Conservation (phyloP, 2,888 invertebrate species). For the Geophilus truncorum region DNA sequence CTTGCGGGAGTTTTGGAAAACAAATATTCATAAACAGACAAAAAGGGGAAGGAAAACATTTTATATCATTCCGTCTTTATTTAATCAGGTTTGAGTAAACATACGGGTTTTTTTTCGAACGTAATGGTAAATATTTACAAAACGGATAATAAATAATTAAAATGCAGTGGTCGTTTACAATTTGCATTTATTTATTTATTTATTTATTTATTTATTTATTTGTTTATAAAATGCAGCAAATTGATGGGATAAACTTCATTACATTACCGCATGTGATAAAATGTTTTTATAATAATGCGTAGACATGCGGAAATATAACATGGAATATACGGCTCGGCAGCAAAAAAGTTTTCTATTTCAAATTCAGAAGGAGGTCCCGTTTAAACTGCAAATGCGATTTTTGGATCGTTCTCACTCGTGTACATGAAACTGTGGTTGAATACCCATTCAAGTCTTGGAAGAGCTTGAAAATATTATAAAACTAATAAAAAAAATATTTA, state of each 20-base stretch:
- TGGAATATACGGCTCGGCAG: background rate
- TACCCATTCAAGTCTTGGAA: background rate
- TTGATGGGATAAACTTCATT: too few relatives aligned
- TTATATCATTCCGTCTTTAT: too few relatives aligned
- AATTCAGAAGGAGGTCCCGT: background rate
- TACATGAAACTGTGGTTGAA: background rate
- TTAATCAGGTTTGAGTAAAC: too few relatives aligned
- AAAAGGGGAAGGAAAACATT: too few relatives aligned
- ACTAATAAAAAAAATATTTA: background rate
- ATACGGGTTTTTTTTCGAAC: too few relatives aligned
- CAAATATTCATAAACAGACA: too few relatives aligned
- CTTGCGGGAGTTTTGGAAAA: background rate
- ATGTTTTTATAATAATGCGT: background rate
- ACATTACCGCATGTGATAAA: background rate
- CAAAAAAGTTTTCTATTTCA: background rate
- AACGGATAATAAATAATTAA: too few relatives aligned
- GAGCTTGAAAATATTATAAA: background rate
- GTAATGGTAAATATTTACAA: too few relatives aligned
- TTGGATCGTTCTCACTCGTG: background rate
- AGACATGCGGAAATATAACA: background rate
- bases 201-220: too few relatives aligned
- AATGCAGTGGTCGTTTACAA: too few relatives aligned
- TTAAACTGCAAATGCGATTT: background rate
- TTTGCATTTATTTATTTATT: too few relatives aligned
- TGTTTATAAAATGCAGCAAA: too few relatives aligned